Evolutionary conservation across 2,888 invertebrate genomes (phyloP), one percentile per base, ranked within the genome.

Genomic region (Busseola fusca): DNA sequence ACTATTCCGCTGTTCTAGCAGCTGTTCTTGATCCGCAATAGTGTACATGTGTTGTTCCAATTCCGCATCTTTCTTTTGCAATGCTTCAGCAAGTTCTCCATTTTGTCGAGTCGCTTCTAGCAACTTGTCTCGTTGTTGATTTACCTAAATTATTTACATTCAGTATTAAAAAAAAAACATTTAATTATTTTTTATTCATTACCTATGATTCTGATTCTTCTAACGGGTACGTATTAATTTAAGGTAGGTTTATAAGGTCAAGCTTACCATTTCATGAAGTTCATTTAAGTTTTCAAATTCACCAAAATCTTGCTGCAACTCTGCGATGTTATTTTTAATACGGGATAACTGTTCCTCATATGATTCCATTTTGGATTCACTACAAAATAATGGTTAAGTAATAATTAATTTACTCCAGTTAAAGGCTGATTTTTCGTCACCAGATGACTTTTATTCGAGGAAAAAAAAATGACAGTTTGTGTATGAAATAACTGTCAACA

Each of bases 251-350:
- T 21, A 52, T 30, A 37, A 34, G 6, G 12, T 30, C 9, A 42
- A 57, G 16, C 57, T 83, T 87, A 94, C 95, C 91, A 89, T 91
- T 71, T 91, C 90, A 57, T 88, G 91, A 52, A 94, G 87, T 48
- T 92, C 89, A 60, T 84, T 86, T n/a, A 93, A 77, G 80, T 91
- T 92, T 78, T 92, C 90, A 72, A 93, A 91, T 75, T 91, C 91
- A 27, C 91, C 93, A 78, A 93, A 93, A 74, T 93, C 92, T 73
- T 92, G 84, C 83, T 93, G 91, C 52, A 95, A 77, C 75, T 92
- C 88, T 27, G 81, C 73, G 42, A 95, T 90, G n/a, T 93, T 89
- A 64, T 80, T 85, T 84, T 93, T 93, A 7, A 94, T 85, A 40
- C 87, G 78, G 12, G 86, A 74, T 58, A 95, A 82, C 81, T 95